phyloP scores from a whole-genome alignment of 2,113 vertebrate genomes.

The Cyanoramphus novaezelandiae region DNA sequence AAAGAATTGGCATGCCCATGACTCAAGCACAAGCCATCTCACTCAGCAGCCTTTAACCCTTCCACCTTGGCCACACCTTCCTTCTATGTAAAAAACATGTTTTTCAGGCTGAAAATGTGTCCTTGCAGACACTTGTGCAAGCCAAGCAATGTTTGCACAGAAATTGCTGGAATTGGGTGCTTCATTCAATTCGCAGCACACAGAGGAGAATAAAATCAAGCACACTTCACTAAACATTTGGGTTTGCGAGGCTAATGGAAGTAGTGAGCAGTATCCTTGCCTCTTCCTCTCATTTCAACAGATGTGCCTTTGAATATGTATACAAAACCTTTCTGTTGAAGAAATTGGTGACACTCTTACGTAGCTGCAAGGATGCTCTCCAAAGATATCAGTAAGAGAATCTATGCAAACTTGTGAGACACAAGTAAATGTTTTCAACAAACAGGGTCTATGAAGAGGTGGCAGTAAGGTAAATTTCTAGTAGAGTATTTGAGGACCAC shows the following conservation, averaged over 20 bases:
- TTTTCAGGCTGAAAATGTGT: background rate
- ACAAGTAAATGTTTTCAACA: background rate
- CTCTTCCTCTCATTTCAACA: background rate
- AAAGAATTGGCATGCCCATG: background rate
- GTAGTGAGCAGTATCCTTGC: background rate
- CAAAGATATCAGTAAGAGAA: background rate
- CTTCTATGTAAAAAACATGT: background rate
- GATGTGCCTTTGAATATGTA: rapidly evolving
- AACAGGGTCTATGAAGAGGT: background rate
- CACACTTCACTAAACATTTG: background rate
- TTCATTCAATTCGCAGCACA: background rate
- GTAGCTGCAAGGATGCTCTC: background rate
- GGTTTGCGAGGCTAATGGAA: background rate
- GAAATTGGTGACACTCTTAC: background rate
- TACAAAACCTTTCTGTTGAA: background rate
- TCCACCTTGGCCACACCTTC: background rate
- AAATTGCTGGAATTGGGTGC: background rate
- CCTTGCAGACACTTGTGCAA: background rate
- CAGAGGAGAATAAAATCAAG: background rate
- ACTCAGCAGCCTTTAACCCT: background rate
- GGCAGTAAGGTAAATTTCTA: background rate
- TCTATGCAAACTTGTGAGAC: background rate
- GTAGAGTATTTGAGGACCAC: background rate
- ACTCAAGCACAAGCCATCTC: background rate
- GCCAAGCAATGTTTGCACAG: background rate